phyloP scores from a whole-genome alignment of 2,888 invertebrate species.

The Myathropa florea region DNA sequence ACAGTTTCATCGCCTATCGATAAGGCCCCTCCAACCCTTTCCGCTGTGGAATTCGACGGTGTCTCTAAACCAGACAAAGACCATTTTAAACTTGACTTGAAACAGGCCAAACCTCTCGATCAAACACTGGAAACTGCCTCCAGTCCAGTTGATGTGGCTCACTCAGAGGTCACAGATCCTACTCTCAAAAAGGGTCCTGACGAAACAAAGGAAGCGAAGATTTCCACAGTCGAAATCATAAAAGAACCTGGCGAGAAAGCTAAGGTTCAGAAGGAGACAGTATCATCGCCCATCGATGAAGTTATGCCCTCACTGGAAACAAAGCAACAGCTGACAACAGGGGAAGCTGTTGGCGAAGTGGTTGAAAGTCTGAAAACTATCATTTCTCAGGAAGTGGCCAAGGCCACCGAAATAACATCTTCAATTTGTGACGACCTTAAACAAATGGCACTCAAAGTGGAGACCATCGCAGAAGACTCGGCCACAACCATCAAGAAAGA shows the following conservation, averaged over 20 bases:
- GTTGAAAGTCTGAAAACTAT: slow-evolving; percentile 27
- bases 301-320: slow-evolving; percentile 8
- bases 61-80: slow-evolving; percentile 45
- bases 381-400: slow-evolving; percentile 49
- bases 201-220: background rate
- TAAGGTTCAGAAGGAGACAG: slow-evolving; percentile 42
- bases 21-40: slow-evolving; percentile 71
- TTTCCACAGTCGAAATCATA: background rate
- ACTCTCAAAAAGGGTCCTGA: background rate
- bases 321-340: slow-evolving; percentile 38
- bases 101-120: slow-evolving; percentile 63
- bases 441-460: slow-evolving; percentile 61
- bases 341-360: slow-evolving; percentile 37
- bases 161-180: slow-evolving; percentile 5
- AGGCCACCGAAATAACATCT: slow-evolving; percentile 57
- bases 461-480: slow-evolving; percentile 55
- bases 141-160: slow-evolving; percentile 59
- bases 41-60: slow-evolving; percentile 44
- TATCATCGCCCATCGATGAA: slow-evolving; percentile 62
- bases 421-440: slow-evolving; percentile 48
- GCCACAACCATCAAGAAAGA: slow-evolving; percentile 52
- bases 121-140: slow-evolving; percentile 57
- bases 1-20: slow-evolving; percentile 76
- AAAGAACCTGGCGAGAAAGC: slow-evolving; percentile 37
- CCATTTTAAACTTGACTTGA: slow-evolving; percentile 32